phyloP scores from a whole-genome alignment of 1,140 invertebrate genomes.

The Vanessa tameamea region DNA sequence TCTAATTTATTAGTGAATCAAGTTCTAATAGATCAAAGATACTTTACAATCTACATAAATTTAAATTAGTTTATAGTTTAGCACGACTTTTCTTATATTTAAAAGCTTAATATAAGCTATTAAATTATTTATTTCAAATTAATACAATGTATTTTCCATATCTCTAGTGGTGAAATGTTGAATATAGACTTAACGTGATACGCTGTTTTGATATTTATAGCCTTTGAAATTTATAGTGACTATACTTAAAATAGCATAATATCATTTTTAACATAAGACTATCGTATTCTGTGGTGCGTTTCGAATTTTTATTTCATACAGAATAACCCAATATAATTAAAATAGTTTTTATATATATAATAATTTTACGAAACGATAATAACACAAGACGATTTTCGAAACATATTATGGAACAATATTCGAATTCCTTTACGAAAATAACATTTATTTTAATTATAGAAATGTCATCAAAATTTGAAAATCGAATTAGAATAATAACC shows the following conservation, averaged over 20 bases:
- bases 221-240: too few relatives aligned
- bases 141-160: neutral
- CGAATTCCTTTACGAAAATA: constrained; percentile 12
- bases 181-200: too few relatives aligned
- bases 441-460: constrained; percentile 23
- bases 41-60: neutral
- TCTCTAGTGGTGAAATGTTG: too few relatives aligned
- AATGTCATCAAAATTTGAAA: constrained; percentile 30
- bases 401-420: neutral
- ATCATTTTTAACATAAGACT: too few relatives aligned
- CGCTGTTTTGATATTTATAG: too few relatives aligned
- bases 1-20: constrained; percentile 25
- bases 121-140: too few relatives aligned
- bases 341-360: too few relatives aligned
- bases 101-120: neutral
- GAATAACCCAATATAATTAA: too few relatives aligned
- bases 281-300: too few relatives aligned
- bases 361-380: too few relatives aligned
- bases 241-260: too few relatives aligned
- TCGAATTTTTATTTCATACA: too few relatives aligned
- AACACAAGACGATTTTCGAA: neutral
- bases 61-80: neutral
- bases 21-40: constrained; percentile 18
- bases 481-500: constrained; percentile 56
- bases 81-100: neutral